Base-by-base conservation (phyloP, 2,113 vertebrate species). In the Psettodes erumei region DNA sequence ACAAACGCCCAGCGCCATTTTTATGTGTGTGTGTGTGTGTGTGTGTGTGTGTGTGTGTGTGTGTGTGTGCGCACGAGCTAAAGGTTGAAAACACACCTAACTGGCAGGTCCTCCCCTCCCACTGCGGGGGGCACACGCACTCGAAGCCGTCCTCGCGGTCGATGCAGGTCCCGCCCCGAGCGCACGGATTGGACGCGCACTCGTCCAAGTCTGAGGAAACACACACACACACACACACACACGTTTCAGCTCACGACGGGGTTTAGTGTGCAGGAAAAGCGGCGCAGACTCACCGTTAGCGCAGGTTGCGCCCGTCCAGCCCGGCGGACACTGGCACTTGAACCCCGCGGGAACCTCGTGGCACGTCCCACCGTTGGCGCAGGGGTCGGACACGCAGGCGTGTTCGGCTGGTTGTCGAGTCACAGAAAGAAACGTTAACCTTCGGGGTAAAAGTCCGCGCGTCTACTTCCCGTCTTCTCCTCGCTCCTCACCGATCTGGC, bases 71-170 rank as follows among this genome's bases (percentile, higher is more conserved):
- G 33, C 9, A 16, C 28, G 0, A n/a, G n/a, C n/a, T n/a, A n/a
- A 12, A 7, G 25, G 32, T 1, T 28, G 16, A 42, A 58, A 7
- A 19, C 96, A 95, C 91, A 99, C 98, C 97, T 78, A 98, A 95
- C 87, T 97, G 96, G 90, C 98, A 99, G 5, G 97, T 98, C 89
- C 95, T 95, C 73, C 98, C 97, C 80, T 94, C 93, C 98, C 97
- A 99, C 90, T 98, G 96, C 0, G 95, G 94, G 3, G 96, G 96
- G 85, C 98, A 99, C 82, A 97, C 88, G 32, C 98, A 99, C 92
- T 98, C 95, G 0, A 98, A 99, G 21, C 95, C 91, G n/a, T 96
- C 96, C 81, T 96, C 90, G 72, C 90, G 85, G 82, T 99, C 96
- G 45, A 98, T 92, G 51, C 97, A 99, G 71, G 96, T 98, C 84